Conservation (phyloP, 2,888 invertebrate species). For the Cheiracanthium punctorium region DNA sequence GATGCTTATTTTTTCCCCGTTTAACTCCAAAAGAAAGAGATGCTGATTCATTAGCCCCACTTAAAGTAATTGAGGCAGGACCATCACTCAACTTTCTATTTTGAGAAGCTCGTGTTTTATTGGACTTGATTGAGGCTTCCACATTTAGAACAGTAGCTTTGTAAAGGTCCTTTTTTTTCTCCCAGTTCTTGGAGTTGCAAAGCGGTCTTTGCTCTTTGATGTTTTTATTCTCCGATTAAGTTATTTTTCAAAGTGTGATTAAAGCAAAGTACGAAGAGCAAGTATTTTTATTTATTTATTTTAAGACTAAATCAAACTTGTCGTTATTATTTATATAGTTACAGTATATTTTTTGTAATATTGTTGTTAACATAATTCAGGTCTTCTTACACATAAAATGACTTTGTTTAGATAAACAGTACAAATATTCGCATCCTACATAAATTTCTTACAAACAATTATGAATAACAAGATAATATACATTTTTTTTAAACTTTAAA, state of each 20-base stretch:
- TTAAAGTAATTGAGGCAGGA: constrained; percentile 58
- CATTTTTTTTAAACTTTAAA: no score
- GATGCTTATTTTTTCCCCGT: not conserved
- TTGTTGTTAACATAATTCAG: no score
- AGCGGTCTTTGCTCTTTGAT: not conserved
- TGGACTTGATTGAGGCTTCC: constrained; percentile 50
- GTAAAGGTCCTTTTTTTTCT: not conserved
- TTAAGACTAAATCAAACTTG: no score
- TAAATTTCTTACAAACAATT: no score
- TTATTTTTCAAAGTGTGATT: not conserved
- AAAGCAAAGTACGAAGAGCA: no score
- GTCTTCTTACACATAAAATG: no score
- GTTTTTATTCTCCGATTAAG: not conserved
- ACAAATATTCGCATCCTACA: no score
- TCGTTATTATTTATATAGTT: no score
- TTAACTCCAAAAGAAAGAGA: constrained; percentile 14
- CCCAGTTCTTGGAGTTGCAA: not conserved
- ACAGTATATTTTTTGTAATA: no score
- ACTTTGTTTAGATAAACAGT: no score
- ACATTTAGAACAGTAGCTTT: constrained; percentile 41
- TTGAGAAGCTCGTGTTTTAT: constrained; percentile 57
- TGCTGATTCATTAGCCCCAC: constrained; percentile 57
- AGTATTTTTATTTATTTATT: no score
- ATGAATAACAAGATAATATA: no score
- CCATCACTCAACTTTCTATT: constrained; percentile 61